These are phyloP conservation scores for Sphaeridia pumilis DNA, from an alignment of 2,888 invertebrate genomes.

Conservation along the genomic window DNA sequence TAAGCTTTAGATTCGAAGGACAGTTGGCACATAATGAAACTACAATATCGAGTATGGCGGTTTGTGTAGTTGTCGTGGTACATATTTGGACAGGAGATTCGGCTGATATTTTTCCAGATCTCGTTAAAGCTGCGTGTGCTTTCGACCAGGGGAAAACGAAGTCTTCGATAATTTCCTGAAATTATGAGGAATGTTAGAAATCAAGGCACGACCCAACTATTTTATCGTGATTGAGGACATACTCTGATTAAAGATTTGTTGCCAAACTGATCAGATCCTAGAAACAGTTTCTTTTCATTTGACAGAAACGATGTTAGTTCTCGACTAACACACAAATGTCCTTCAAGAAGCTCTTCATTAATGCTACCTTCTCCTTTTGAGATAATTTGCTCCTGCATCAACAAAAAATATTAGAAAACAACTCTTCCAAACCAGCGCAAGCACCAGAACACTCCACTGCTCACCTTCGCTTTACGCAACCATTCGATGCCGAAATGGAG, in stretches of 20 bases:
- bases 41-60: slow-evolving; percentile 82
- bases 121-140: slow-evolving; percentile 62
- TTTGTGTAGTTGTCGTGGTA: slow-evolving; percentile 70
- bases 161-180: slow-evolving; percentile 84
- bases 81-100: slow-evolving; percentile 66
- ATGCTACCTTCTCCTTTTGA: slow-evolving; percentile 48
- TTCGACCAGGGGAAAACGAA: slow-evolving; percentile 92
- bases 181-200: too few relatives aligned
- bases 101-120: slow-evolving; percentile 50
- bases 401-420: slow-evolving; percentile 16
- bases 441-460: too few relatives aligned
- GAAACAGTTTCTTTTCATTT: slow-evolving; percentile 71
- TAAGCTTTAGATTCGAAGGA: slow-evolving; percentile 77
- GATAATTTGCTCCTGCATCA: slow-evolving; percentile 48
- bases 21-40: slow-evolving; percentile 81
- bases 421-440: too few relatives aligned
- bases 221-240: neutral
- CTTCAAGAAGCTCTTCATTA: slow-evolving; percentile 78
- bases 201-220: too few relatives aligned
- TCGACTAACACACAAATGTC: slow-evolving; percentile 79
- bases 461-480: slow-evolving; percentile 53
- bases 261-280: slow-evolving; percentile 62
- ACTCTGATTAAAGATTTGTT: slow-evolving; percentile 59
- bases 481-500: slow-evolving; percentile 63
- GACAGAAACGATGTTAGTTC: slow-evolving; percentile 76